Conservation (phyloP, 2,113 vertebrate species). For the Bos javanicus region DNA sequence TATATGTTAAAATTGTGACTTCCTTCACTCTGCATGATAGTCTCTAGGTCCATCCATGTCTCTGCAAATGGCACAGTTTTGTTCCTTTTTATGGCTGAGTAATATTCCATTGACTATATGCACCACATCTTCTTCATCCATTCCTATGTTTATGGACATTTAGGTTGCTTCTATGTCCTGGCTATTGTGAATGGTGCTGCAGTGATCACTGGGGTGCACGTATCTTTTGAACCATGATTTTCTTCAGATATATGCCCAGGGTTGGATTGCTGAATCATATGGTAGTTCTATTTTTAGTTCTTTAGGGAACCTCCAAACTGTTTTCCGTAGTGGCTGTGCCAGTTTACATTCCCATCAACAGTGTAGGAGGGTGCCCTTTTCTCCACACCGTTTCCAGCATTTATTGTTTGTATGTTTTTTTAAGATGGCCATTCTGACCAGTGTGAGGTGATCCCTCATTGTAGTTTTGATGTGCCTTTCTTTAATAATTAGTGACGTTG, state of each 20-base stretch:
- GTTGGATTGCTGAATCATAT: background rate
- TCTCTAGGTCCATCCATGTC: background rate
- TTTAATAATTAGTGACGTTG: background rate
- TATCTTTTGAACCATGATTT: background rate
- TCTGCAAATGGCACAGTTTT: background rate
- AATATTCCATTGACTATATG: background rate
- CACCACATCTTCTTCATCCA: background rate
- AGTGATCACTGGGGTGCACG: background rate
- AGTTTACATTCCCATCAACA: background rate
- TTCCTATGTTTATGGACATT: background rate
- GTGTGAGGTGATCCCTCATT: background rate
- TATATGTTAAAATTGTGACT: background rate
- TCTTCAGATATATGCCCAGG: background rate
- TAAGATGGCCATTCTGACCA: background rate
- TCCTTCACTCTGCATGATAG: background rate
- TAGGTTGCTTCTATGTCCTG: background rate
- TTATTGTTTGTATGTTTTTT: background rate
- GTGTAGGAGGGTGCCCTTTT: background rate
- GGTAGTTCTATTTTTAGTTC: background rate
- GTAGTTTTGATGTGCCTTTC: background rate
- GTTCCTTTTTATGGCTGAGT: background rate
- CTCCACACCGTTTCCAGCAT: background rate
- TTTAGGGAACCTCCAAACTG: background rate
- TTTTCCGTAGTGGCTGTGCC: background rate
- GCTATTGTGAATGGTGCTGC: background rate